Conservation (phyloP, 2,888 invertebrate genomes). For the Cheilosia urbana region DNA sequence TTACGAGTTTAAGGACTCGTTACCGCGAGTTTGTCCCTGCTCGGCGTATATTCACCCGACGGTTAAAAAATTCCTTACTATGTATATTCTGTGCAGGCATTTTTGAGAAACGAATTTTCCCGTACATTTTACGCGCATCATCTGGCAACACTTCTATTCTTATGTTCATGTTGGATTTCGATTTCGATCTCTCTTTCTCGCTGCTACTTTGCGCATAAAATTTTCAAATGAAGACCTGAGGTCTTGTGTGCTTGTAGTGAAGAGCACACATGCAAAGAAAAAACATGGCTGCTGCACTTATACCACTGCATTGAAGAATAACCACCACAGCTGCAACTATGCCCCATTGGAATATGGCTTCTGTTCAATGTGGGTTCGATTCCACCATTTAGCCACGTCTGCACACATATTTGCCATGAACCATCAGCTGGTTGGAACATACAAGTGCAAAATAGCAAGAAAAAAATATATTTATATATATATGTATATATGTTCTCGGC, state of each 20-base stretch:
- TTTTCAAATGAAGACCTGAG: conserved; percentile 44
- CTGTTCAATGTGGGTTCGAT: background rate
- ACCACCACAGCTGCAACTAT: background rate
- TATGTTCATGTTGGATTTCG: conserved; percentile 5
- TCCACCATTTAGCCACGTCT: conserved; percentile 54
- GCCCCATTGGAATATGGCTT: background rate
- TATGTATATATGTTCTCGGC: too few species aligned
- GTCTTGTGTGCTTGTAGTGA: background rate
- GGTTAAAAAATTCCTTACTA: too few species aligned
- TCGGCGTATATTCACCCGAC: too few species aligned
- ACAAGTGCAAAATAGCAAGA: conserved; percentile 53
- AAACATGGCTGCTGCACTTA: conserved; percentile 71
- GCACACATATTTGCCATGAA: conserved; percentile 56
- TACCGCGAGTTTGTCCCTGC: too few species aligned
- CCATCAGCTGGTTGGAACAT: conserved; percentile 68
- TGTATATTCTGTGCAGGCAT: too few species aligned
- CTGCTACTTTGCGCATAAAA: conserved; percentile 38
- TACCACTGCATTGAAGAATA: conserved; percentile 8
- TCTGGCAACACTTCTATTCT: too few species aligned
- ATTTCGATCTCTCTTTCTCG: conserved; percentile 23
- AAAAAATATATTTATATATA: too few species aligned
- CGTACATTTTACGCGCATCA: too few species aligned
- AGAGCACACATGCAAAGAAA: conserved; percentile 42
- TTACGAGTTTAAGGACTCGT: too few species aligned
- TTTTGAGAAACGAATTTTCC: too few species aligned